phyloP scores from a whole-genome alignment of 1,140 invertebrate species.

The Drosophila sturtevanti region DNA sequence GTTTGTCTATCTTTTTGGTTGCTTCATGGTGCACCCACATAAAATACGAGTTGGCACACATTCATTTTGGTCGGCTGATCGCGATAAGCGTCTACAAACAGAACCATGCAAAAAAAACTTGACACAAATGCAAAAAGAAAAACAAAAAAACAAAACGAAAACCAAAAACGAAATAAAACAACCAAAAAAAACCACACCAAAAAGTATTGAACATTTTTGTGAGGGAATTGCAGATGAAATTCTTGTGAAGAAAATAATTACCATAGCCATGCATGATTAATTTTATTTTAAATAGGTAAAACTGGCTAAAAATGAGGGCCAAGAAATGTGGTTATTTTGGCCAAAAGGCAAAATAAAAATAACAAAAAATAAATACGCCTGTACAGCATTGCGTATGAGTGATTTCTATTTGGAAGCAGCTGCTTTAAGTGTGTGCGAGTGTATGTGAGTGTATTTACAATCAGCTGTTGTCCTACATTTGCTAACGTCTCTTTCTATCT shows the following conservation, averaged over 20 bases:
- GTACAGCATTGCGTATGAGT: slow-evolving; percentile 70
- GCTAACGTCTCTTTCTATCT: slow-evolving; percentile 22
- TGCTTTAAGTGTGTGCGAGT: not conserved
- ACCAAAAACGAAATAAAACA: slow-evolving; percentile 34
- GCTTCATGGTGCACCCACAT: slow-evolving; percentile 65
- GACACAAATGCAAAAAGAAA: slow-evolving; percentile 38
- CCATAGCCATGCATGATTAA: slow-evolving; percentile 44
- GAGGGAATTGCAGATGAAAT: slow-evolving; percentile 30
- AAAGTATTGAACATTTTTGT: slow-evolving; percentile 42
- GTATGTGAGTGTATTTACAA: slow-evolving; percentile 14
- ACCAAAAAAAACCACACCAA: slow-evolving; percentile 42
- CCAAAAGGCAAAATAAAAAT: slow-evolving; percentile 37
- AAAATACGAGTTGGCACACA: slow-evolving; percentile 66
- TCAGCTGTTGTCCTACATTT: slow-evolving; percentile 76
- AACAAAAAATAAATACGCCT: not conserved
- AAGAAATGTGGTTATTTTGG: slow-evolving; percentile 14
- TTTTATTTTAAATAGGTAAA: slow-evolving; percentile 54
- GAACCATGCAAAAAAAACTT: slow-evolving; percentile 33
- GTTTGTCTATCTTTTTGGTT: slow-evolving; percentile 10
- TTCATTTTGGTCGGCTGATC: slow-evolving; percentile 49
- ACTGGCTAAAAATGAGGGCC: slow-evolving; percentile 10
- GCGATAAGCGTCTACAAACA: slow-evolving; percentile 60
- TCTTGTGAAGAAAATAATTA: slow-evolving; percentile 39
- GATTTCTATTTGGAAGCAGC: slow-evolving; percentile 48
- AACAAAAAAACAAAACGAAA: slow-evolving; percentile 2